Evolutionary conservation across 2,888 invertebrate species (phyloP).

Genomic region (Nephrotoma appendiculata): DNA sequence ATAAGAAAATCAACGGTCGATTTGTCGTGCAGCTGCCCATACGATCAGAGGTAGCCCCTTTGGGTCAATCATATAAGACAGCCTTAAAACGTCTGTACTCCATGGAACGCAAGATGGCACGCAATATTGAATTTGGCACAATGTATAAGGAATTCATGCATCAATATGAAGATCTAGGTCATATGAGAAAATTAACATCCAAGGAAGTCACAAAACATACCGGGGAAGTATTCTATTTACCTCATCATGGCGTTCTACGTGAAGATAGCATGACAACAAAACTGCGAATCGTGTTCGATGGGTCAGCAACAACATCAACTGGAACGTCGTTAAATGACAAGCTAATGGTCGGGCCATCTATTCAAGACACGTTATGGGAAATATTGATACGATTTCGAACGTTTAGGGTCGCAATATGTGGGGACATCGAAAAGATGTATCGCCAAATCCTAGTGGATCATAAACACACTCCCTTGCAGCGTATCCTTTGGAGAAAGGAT

Average conservation of each 20-base stretch:
- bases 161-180: slow-evolving; percentile 12
- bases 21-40: not conserved
- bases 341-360: slow-evolving; percentile 9
- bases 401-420: slow-evolving; percentile 14
- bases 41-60: not conserved
- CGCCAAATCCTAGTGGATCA: slow-evolving; percentile 16
- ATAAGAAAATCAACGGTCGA: too few relatives aligned
- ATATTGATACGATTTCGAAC: slow-evolving; percentile 8
- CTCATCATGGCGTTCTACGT: not conserved
- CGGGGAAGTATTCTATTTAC: not conserved
- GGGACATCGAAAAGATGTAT: slow-evolving; percentile 21
- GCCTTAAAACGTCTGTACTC: not conserved
- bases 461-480: slow-evolving; percentile 11
- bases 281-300: too few relatives aligned
- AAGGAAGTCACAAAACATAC: slow-evolving; percentile 5
- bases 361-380: too few relatives aligned
- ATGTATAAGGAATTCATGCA: slow-evolving; percentile 11
- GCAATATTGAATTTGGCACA: too few relatives aligned
- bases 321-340: slow-evolving; percentile 14
- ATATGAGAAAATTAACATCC: slow-evolving; percentile 12
- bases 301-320: not conserved
- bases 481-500: too few relatives aligned
- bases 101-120: slow-evolving; percentile 2
- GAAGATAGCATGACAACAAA: too few relatives aligned
- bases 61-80: not conserved